phyloP scores from a whole-genome alignment of 1,140 invertebrate genomes.

The Metaphire vulgaris region DNA sequence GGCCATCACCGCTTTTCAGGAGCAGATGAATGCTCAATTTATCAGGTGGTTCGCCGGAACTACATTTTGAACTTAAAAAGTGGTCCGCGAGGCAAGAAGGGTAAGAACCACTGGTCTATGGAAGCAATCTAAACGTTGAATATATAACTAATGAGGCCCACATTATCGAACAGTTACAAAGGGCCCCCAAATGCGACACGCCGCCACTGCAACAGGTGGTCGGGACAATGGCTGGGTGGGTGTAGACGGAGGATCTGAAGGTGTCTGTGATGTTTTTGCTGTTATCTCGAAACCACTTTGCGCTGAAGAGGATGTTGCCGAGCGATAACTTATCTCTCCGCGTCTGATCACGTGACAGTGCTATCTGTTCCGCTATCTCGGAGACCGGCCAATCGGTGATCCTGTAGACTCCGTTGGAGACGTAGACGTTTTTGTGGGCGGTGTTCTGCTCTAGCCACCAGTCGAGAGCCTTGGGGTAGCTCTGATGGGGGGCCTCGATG shows the following conservation, averaged over 20 bases:
- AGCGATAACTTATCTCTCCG: conserved; percentile 28
- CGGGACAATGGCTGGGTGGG: conserved; percentile 33
- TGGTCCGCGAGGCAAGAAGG: too few relatives aligned
- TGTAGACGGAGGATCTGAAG: conserved; percentile 34
- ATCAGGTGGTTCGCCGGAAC: too few relatives aligned
- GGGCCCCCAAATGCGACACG: too few relatives aligned
- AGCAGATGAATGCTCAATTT: too few relatives aligned
- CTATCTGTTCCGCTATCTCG: conserved; percentile 41
- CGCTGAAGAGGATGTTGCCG: conserved; percentile 42
- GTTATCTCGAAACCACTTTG: conserved; percentile 40
- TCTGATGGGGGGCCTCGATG: conserved; percentile 42
- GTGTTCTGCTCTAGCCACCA: conserved; percentile 41
- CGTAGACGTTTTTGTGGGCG: conserved; percentile 35
- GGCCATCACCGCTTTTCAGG: too few relatives aligned
- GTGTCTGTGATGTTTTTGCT: conserved; percentile 35
- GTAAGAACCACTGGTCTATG: too few relatives aligned
- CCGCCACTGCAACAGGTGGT: too few relatives aligned
- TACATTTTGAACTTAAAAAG: too few relatives aligned
- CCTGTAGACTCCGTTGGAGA: conserved; percentile 35
- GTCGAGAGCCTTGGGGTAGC: conserved; percentile 39
- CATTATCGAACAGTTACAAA: too few relatives aligned
- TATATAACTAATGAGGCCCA: too few relatives aligned
- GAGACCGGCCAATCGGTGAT: conserved; percentile 34
- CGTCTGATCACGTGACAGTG: conserved; percentile 32
- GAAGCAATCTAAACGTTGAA: too few relatives aligned